These are phyloP conservation scores for Dicyrtoma fusca DNA, from an alignment of 2,888 invertebrate species.

Conservation along the genomic window DNA sequence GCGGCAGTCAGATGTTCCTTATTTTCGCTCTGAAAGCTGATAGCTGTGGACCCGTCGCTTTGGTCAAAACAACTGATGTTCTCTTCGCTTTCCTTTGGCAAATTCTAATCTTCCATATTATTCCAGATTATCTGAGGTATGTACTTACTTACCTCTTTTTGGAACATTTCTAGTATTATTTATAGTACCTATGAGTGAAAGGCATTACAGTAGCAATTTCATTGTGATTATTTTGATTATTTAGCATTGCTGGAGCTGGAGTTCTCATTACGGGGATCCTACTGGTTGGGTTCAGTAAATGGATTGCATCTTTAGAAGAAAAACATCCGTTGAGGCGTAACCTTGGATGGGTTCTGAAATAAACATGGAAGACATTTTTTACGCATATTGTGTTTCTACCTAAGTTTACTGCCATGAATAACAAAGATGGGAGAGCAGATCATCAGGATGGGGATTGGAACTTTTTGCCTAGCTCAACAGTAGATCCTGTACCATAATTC, in stretches of 20 bases:
- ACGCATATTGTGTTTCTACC: too few relatives aligned
- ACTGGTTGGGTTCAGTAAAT: slow-evolving; percentile 50
- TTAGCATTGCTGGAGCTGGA: slow-evolving; percentile 47
- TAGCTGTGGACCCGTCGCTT: slow-evolving; percentile 49
- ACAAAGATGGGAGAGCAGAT: too few relatives aligned
- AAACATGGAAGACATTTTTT: too few relatives aligned
- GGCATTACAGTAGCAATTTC: neutral
- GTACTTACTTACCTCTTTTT: too few relatives aligned
- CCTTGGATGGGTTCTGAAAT: slow-evolving; percentile 48
- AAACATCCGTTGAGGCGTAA: slow-evolving; percentile 37
- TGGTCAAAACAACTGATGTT: slow-evolving; percentile 52
- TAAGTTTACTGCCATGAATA: too few relatives aligned
- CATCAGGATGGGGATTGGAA: too few relatives aligned
- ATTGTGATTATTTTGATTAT: neutral
- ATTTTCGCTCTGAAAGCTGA: slow-evolving; percentile 54
- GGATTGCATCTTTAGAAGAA: slow-evolving; percentile 47
- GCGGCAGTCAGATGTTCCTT: slow-evolving; percentile 51
- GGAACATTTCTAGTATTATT: neutral
- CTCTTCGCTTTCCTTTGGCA: slow-evolving; percentile 54
- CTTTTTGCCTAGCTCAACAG: too few relatives aligned
- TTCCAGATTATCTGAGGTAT: slow-evolving; percentile 50
- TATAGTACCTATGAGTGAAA: neutral
- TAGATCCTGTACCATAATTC: too few relatives aligned
- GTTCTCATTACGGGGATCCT: slow-evolving; percentile 52
- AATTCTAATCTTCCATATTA: slow-evolving; percentile 42